Evolutionary conservation across 2,797 vertebrate genomes (phyloP).

Genomic region (Pseudomugil tenellus): DNA sequence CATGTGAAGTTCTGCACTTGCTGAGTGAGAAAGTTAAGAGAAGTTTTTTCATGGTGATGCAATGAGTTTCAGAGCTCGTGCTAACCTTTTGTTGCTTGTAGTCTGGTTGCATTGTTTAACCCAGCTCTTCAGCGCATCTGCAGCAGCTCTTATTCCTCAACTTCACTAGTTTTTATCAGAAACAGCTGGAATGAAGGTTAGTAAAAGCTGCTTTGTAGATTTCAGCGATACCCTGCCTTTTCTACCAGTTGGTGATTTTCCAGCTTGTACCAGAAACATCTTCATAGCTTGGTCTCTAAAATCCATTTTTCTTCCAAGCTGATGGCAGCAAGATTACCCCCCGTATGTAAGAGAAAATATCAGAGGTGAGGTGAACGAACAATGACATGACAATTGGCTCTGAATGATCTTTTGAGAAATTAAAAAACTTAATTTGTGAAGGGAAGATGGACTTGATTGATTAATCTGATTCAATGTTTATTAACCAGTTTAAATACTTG

Average conservation of each 20-base stretch:
- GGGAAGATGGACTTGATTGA: background rate
- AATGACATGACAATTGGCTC: background rate
- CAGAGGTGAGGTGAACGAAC: background rate
- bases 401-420: background rate
- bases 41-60: background rate
- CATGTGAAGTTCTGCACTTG: background rate
- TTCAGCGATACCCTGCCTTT: background rate
- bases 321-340: background rate
- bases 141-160: background rate
- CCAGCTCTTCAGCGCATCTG: background rate
- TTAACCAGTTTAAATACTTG: background rate
- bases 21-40: background rate
- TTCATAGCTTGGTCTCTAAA: background rate
- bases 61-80: background rate
- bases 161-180: background rate
- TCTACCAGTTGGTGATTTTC: background rate
- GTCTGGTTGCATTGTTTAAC: too few species aligned
- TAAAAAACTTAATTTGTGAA: background rate
- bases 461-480: background rate
- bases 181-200: background rate
- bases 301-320: background rate
- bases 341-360: background rate
- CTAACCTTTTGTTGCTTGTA: background rate
- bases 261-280: background rate
- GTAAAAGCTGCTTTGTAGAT: background rate